These are phyloP conservation scores for Trachythela sp. DNA, from an alignment of 64 coral and sea anemone genomes.

Conservation along the genomic window DNA sequence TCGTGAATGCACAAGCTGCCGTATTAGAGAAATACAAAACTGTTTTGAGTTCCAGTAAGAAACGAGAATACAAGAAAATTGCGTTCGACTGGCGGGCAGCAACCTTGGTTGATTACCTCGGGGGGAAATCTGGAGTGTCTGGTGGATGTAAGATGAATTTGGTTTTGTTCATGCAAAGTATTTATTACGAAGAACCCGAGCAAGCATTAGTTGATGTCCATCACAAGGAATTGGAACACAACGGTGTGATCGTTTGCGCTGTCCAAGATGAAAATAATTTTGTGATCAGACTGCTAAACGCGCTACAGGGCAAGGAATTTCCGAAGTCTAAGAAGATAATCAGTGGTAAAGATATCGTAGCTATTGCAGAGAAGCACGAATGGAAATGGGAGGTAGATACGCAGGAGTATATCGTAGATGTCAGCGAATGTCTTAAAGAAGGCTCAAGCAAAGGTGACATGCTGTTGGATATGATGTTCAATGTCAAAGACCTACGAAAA, in stretches of 20 bases:
- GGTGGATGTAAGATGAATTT: not conserved
- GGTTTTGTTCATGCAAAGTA: slow-evolving; percentile 6
- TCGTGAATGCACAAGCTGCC: not conserved
- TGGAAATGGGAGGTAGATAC: not conserved
- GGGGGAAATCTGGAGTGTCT: not conserved
- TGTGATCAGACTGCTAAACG: not conserved
- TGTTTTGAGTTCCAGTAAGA: not conserved
- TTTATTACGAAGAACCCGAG: slow-evolving; percentile 8
- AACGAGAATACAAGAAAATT: slow-evolving; percentile 2
- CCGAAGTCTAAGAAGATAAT: not conserved
- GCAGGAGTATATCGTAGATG: not conserved
- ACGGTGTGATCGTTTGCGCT: slow-evolving; percentile 8
- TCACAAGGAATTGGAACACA: not conserved
- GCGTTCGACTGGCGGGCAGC: slow-evolving; percentile 11
- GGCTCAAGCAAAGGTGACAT: not conserved
- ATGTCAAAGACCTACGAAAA: not conserved
- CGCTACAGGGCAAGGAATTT: not conserved
- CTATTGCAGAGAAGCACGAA: not conserved
- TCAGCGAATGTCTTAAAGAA: not conserved
- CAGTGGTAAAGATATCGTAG: slow-evolving; percentile 5
- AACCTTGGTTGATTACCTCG: not conserved
- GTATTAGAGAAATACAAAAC: slow-evolving; percentile 6
- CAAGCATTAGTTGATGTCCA: not conserved
- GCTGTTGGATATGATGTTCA: slow-evolving; percentile 2
- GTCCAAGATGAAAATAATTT: not conserved